Evolutionary conservation across 2,113 vertebrate genomes (phyloP).

Genomic region (Catagonus wagneri): DNA sequence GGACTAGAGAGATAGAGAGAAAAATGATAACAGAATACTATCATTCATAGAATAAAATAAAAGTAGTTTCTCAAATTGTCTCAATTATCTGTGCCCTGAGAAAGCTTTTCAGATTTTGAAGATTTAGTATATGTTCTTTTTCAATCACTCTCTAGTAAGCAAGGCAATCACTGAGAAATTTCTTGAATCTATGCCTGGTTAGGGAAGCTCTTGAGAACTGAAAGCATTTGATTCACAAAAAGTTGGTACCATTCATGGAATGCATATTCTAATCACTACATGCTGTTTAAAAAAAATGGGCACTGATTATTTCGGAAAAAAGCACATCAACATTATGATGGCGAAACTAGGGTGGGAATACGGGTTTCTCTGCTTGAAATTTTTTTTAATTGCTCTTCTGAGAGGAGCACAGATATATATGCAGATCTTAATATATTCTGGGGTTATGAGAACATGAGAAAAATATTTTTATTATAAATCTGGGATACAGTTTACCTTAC

Average conservation of each 20-base stretch:
- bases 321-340: constrained; percentile 34
- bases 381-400: constrained; percentile 13
- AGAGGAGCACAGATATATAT: not conserved
- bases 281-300: constrained; percentile 8
- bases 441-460: not conserved
- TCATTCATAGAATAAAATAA: constrained; percentile 11
- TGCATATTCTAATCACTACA: constrained; percentile 68
- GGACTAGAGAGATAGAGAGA: not conserved
- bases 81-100: constrained; percentile 27
- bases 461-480: constrained; percentile 44
- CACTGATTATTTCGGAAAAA: constrained; percentile 73
- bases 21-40: not conserved
- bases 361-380: not conserved
- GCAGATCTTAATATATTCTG: not conserved
- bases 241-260: constrained; percentile 69
- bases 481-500: not conserved
- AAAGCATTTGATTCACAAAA: constrained; percentile 82
- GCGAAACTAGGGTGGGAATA: constrained; percentile 37
- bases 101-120: constrained; percentile 41
- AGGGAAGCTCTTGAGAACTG: constrained; percentile 71
- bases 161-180: constrained; percentile 72
- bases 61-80: constrained; percentile 47
- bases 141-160: constrained; percentile 56
- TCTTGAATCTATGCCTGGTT: constrained; percentile 77
- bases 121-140: constrained; percentile 36